Evolutionary conservation across 2,797 vertebrate genomes (phyloP).

Genomic region (Eulemur rubriventer): DNA sequence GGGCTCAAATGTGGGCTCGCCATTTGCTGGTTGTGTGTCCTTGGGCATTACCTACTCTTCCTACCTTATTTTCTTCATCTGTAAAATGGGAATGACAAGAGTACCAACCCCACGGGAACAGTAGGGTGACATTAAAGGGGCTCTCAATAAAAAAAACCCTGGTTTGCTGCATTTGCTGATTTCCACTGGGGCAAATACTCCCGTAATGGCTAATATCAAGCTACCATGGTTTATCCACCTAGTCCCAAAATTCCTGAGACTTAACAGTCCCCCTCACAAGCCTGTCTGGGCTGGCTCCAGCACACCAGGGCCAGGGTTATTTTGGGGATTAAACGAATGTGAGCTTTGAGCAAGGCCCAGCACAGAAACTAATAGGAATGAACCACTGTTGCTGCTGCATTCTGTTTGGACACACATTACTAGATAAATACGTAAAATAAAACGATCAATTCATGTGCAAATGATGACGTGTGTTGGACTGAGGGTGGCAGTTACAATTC

Average conservation of each 20-base stretch:
- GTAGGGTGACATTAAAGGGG: not conserved
- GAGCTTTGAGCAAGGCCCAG: fast-evolving
- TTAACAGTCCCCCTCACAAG: not conserved
- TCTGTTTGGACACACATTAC: not conserved
- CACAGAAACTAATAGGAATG: fast-evolving
- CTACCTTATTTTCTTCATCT: not conserved
- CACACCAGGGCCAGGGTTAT: fast-evolving
- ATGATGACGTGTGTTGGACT: no score
- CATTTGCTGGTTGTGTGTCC: not conserved
- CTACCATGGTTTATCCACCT: not conserved
- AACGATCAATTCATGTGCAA: not conserved
- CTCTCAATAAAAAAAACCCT: not conserved
- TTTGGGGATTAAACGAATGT: fast-evolving
- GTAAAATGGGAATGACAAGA: no score
- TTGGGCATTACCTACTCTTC: not conserved
- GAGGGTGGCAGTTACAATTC: not conserved
- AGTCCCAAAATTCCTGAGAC: not conserved
- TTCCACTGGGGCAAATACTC: not conserved
- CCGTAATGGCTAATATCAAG: not conserved
- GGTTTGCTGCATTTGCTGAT: no score
- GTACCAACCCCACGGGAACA: not conserved
- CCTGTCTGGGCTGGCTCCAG: fast-evolving
- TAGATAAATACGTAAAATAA: not conserved
- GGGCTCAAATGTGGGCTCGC: not conserved
- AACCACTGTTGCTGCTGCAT: fast-evolving